These are phyloP conservation scores for Xylophagus ater DNA, from an alignment of 2,888 invertebrate species.

Conservation along the genomic window DNA sequence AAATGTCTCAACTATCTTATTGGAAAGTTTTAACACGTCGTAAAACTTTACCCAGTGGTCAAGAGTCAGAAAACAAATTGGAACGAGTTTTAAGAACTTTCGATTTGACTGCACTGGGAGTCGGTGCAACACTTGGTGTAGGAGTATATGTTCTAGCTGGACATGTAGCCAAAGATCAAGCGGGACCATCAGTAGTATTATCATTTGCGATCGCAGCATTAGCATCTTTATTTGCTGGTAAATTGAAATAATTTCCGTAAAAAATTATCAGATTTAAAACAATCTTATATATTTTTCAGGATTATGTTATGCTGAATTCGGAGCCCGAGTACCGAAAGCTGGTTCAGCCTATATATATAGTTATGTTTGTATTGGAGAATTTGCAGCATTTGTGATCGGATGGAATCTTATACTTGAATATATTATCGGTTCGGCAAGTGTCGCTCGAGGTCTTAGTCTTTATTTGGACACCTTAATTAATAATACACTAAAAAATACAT, in stretches of 20 bases:
- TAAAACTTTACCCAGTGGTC: conserved; percentile 27
- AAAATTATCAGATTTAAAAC: conserved; percentile 16
- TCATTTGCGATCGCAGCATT: conserved; percentile 82
- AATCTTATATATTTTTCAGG: conserved; percentile 41
- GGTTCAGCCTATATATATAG: conserved; percentile 86
- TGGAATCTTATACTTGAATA: conserved; percentile 86
- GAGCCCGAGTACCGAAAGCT: conserved; percentile 68
- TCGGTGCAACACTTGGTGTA: conserved; percentile 74
- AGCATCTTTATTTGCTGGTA: conserved; percentile 76
- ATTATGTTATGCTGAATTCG: conserved; percentile 83
- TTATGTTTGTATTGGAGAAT: conserved; percentile 69
- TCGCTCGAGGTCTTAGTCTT: conserved; percentile 62
- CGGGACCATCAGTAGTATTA: conserved; percentile 76
- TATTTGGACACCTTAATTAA: conserved; percentile 59
- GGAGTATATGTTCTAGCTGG: conserved; percentile 83
- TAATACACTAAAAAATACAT: conserved; percentile 51
- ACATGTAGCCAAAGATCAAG: conserved; percentile 58
- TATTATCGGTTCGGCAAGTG: conserved; percentile 65
- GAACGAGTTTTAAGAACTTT: conserved; percentile 33
- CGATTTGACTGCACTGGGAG: conserved; percentile 69
- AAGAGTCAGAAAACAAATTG: conserved; percentile 27
- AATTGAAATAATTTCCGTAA: conserved; percentile 2
- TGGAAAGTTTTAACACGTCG: conserved; percentile 36
- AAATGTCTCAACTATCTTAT: conserved; percentile 28
- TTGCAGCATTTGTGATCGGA: conserved; percentile 77